Evolutionary conservation across 2,797 vertebrate species (phyloP), one percentile per base, ranked within the genome.

Genomic region (Arnoldichthys spilopterus): DNA sequence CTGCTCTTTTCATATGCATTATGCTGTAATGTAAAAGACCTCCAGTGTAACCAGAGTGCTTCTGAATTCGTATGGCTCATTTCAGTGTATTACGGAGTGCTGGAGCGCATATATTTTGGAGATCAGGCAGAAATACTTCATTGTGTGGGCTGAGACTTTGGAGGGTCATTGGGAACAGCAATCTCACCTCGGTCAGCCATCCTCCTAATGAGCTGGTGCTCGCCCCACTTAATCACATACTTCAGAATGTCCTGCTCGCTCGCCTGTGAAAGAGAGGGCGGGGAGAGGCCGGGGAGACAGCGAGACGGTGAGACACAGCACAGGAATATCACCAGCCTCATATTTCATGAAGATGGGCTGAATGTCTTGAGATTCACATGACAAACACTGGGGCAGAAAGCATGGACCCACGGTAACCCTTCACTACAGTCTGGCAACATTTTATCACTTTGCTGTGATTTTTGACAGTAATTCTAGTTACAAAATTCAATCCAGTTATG

Each of bases 221-320:
- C 98, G 81, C 98, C 98, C 98, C 98, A 99, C 91, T 99, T 99
- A 91, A 98, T 94, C 88, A 99, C 94, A 88, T 99, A 98, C 90
- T 99, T 99, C 86, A 99, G 96, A 90, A 99, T 95, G 94, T 99
- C 98, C 94, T 99, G 98, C 89, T 99, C 98, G 87, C 98, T 98
- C 89, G 98, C 97, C 98, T 99, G 90, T 85, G 84, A 90, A 83
- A 73, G 76, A 71, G 73, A 79, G 64, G 62, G 37, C 4, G 26
- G 45, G 49, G n/a, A 53, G 59, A 26, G 61, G 72, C 24, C 58
- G 26, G 26, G 12, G 73, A 81, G 69, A 66, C 28, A 59, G 26
- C 2, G 47, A 71, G 73, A 66, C 28, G 51, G 26, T 1, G 47
- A 71, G 73, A 61, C 66, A 32, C 22, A 69, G 72, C 26, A 53